Evolutionary conservation across 2,113 vertebrate genomes (phyloP).

Genomic region (Halcyon malimbica): DNA sequence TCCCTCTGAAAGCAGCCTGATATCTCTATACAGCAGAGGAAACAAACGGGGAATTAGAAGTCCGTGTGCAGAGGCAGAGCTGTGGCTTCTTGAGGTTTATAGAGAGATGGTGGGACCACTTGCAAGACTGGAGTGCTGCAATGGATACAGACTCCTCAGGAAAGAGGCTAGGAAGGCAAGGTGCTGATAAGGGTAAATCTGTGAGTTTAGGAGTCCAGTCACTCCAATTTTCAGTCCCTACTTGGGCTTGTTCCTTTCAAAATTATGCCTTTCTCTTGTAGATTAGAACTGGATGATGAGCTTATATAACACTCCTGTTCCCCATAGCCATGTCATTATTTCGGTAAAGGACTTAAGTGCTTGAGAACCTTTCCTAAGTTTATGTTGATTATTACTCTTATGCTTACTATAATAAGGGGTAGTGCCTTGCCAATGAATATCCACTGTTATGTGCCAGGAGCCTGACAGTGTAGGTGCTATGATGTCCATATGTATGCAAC

Average conservation of each 20-base stretch:
- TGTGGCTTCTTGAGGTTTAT: background rate
- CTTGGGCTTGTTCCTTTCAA: background rate
- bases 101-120: background rate
- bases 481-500: background rate
- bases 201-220: background rate
- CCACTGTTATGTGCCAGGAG: background rate
- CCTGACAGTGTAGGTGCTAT: background rate
- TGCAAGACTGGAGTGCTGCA: background rate
- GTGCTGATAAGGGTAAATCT: background rate
- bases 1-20: background rate
- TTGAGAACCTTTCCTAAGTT: background rate
- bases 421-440: background rate
- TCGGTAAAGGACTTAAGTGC: background rate
- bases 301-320: background rate
- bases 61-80: rapidly evolving
- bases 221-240: background rate
- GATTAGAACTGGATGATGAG: background rate
- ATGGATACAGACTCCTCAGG: background rate
- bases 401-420: background rate
- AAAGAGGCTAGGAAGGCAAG: background rate
- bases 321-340: background rate
- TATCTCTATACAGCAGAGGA: background rate
- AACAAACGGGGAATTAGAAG: background rate
- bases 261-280: background rate
- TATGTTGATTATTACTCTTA: background rate